phyloP scores from a whole-genome alignment of 1,140 invertebrate genomes.

The Drosophila bocqueti region DNA sequence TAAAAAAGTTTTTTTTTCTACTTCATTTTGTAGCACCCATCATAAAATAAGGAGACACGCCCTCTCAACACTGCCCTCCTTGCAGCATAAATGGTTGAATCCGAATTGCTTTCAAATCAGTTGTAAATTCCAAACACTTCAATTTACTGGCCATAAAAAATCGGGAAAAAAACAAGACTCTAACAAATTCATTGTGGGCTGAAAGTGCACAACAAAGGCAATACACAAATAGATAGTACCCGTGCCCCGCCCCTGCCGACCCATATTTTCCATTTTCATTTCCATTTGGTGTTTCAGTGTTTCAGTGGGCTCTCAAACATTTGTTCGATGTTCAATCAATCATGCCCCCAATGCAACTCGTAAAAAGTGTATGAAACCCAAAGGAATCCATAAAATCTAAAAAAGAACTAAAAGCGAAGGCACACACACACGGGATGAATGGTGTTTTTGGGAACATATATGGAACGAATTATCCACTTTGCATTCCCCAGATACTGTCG shows the following conservation, averaged over 20 bases:
- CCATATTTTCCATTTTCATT: conserved; percentile 29
- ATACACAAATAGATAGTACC: conserved; percentile 34
- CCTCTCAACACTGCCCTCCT: neutral
- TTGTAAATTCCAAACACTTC: conserved; percentile 40
- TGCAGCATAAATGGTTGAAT: conserved; percentile 7
- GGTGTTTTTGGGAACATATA: neutral
- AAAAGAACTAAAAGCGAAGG: conserved; percentile 5
- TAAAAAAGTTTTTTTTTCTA: neutral
- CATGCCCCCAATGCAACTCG: conserved; percentile 46
- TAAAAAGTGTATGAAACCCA: conserved; percentile 36
- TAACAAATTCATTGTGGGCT: conserved; percentile 3
- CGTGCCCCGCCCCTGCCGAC: conserved; percentile 2
- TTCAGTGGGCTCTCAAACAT: conserved; percentile 21
- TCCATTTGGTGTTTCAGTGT: conserved; percentile 15
- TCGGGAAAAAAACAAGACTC: neutral
- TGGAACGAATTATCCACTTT: conserved; percentile 9
- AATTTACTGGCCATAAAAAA: conserved; percentile 58
- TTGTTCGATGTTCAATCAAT: conserved; percentile 53
- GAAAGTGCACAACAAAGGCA: conserved; percentile 27
- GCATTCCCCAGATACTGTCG: neutral
- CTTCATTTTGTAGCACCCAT: neutral
- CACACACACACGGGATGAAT: conserved; percentile 5
- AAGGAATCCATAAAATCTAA: conserved; percentile 25
- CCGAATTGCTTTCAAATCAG: conserved; percentile 18
- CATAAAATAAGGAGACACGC: conserved; percentile 7